Conservation (phyloP, 2,797 vertebrate species). For the Ataeniobius toweri region DNA sequence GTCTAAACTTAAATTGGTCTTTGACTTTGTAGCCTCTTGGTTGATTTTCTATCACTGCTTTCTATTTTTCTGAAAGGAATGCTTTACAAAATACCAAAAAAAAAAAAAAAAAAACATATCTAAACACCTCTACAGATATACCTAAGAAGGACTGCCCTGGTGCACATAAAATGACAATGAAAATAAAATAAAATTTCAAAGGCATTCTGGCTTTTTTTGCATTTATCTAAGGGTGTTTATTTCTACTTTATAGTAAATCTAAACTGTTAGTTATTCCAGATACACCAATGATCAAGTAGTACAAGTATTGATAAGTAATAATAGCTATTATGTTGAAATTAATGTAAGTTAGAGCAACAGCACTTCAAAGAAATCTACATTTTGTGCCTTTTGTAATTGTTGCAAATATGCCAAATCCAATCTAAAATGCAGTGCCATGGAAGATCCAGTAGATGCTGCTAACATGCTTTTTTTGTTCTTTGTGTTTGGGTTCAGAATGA, state of each 20-base stretch:
- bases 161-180: too few species aligned
- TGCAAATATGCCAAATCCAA: not conserved
- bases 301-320: not conserved
- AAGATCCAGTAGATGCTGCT: slow-evolving; percentile 61
- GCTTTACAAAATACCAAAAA: too few species aligned
- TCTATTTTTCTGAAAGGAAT: too few species aligned
- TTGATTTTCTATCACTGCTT: too few species aligned
- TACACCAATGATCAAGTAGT: too few species aligned
- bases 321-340: not conserved
- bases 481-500: slow-evolving; percentile 32
- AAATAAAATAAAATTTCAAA: too few species aligned
- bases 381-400: not conserved
- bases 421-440: slow-evolving; percentile 40
- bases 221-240: not conserved
- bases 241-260: not conserved
- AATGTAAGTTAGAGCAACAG: not conserved
- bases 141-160: too few species aligned
- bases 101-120: too few species aligned
- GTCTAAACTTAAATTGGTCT: not conserved
- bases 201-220: too few species aligned
- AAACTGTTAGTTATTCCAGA: not conserved
- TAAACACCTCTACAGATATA: too few species aligned
- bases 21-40: too few species aligned
- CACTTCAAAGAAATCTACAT: not conserved
- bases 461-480: not conserved